A percentile compares a stretch with the other conserved stretches of the same genome.
These are phyloP conservation scores for Reticulitermes lucifugus DNA, from an alignment of 2,888 invertebrate genomes.

Conservation along the genomic window DNA sequence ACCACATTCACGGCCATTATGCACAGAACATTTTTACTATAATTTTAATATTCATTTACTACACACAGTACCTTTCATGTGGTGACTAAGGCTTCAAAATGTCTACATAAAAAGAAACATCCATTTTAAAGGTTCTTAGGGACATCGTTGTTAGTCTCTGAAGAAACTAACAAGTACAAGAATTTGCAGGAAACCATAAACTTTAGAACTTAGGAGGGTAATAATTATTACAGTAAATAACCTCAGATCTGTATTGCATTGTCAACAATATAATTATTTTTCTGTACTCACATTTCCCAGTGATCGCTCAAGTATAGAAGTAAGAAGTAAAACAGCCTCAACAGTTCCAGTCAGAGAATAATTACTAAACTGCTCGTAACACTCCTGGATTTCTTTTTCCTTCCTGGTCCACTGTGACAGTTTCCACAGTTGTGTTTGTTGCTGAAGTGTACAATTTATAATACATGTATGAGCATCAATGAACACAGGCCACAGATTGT, in stretches of 20 bases:
- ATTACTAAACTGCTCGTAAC: conserved; percentile 3
- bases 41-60: too few species aligned
- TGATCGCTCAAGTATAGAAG: conserved; percentile 58
- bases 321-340: conserved; percentile 57
- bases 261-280: too few species aligned
- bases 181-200: too few species aligned
- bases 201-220: not conserved
- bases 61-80: too few species aligned
- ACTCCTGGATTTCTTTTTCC: conserved; percentile 35
- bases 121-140: too few species aligned
- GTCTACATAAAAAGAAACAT: too few species aligned
- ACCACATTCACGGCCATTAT: too few species aligned
- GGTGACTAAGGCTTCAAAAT: too few species aligned
- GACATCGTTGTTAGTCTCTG: too few species aligned
- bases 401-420: conserved; percentile 45
- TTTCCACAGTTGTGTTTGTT: conserved; percentile 12
- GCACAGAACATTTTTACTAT: too few species aligned
- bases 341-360: conserved; percentile 45
- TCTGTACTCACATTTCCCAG: conserved; percentile 56
- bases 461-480: conserved; percentile 21
- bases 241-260: too few species aligned
- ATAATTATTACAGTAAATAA: not conserved
- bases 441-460: not conserved
- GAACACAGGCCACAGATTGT: conserved; percentile 43
- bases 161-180: too few species aligned